A percentile compares a stretch with the other conserved stretches of the same genome.
Conservation (phyloP, 1,140 invertebrate species). For the Drosophila obscura region DNA sequence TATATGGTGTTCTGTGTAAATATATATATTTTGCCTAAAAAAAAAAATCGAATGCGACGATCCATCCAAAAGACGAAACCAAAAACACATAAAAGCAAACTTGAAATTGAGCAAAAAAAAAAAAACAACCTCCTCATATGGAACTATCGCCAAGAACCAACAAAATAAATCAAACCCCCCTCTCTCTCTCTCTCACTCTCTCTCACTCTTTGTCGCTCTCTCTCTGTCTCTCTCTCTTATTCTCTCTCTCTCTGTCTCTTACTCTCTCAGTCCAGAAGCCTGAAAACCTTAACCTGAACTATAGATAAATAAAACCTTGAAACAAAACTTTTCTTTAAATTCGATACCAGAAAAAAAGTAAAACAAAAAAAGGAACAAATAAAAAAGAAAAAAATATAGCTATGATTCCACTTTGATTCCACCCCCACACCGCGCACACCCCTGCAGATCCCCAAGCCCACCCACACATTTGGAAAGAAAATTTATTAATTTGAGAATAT, state of each 20-base stretch:
- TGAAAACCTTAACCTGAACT: slow-evolving; percentile 21
- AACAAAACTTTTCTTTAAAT: slow-evolving; percentile 11
- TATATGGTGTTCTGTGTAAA: slow-evolving; percentile 83
- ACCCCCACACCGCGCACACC: slow-evolving; percentile 36
- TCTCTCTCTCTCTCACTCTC: slow-evolving; percentile 32
- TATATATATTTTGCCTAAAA: slow-evolving; percentile 37
- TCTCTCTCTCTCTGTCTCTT: slow-evolving; percentile 13
- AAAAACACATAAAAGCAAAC: slow-evolving; percentile 53
- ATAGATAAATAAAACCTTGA: slow-evolving; percentile 16
- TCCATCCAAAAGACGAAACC: slow-evolving; percentile 20
- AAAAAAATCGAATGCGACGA: slow-evolving; percentile 29
- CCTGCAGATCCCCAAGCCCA: not conserved
- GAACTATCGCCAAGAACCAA: slow-evolving; percentile 46
- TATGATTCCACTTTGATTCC: slow-evolving; percentile 21
- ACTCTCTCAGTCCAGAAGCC: slow-evolving; percentile 37
- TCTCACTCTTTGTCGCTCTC: slow-evolving; percentile 31
- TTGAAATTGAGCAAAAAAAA: slow-evolving; percentile 75
- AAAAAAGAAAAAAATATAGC: slow-evolving; percentile 12
- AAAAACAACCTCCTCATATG: slow-evolving; percentile 34
- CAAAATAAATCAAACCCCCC: slow-evolving; percentile 36
- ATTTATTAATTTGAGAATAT: slow-evolving; percentile 29
- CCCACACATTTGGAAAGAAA: not conserved
- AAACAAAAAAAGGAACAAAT: slow-evolving; percentile 7
- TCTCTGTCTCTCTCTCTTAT: slow-evolving; percentile 20
- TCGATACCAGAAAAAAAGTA: not conserved